These are phyloP conservation scores for Leptodactylus fuscus DNA, from an alignment of 2,113 vertebrate species.

Conservation along the genomic window DNA sequence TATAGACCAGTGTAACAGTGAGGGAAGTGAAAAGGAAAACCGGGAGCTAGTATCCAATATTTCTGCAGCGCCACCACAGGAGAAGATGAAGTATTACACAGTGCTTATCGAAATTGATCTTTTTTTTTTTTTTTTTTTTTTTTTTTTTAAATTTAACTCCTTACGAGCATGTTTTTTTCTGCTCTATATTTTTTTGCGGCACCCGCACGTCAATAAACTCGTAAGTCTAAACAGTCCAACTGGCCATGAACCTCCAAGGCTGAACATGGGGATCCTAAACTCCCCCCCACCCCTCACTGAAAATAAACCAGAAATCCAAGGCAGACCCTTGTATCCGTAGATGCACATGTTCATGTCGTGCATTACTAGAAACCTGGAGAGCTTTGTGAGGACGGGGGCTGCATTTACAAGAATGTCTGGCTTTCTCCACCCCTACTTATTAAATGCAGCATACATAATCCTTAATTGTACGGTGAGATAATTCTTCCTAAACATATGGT, in stretches of 20 bases:
- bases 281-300: not conserved
- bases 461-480: conserved; percentile 50
- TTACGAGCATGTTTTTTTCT: no score
- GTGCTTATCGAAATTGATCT: not conserved
- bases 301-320: not conserved
- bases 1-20: no score
- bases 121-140: no score
- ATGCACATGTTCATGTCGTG: not conserved
- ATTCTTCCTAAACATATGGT: conserved; percentile 51
- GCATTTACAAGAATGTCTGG: conserved; percentile 24
- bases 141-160: no score
- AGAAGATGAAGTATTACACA: not conserved
- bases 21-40: no score
- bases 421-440: conserved; percentile 27
- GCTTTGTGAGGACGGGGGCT: not conserved
- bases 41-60: not conserved
- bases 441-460: conserved; percentile 55
- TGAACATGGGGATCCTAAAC: no score
- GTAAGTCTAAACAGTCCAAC: not conserved
- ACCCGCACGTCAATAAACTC: not conserved
- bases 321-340: not conserved
- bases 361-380: not conserved
- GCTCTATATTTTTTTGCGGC: no score
- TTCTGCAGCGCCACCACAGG: not conserved
- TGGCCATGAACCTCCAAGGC: not conserved